Evolutionary conservation across 2,888 invertebrate species (phyloP), one percentile per base, ranked within the genome.

Genomic region (Apoda limacodes): DNA sequence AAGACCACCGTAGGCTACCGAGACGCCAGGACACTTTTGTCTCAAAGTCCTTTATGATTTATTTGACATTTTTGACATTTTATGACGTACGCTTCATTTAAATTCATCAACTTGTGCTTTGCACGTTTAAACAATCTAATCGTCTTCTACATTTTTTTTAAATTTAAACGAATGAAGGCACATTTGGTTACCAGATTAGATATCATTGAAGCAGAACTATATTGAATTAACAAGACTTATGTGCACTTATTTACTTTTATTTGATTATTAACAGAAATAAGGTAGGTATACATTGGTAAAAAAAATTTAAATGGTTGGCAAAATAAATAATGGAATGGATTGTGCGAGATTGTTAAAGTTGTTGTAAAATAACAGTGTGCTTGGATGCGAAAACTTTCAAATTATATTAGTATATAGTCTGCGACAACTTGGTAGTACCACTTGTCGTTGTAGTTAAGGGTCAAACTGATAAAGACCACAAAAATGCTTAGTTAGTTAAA

Each of bases 101-200:
- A 76, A 80, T 76, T 70, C 50, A 51, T 58, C 52, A 51, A 64
- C 66, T 72, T 71, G 61, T 75, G 75, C 69, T 58, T 60, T 68
- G 74, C 80, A 76, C 74, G 76, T 80, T 78, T 70, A 47, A 60
- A 60, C 46, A 59, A 55, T n/a, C n/a, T n/a, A n/a, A n/a, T 62
- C 59, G 60, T 57, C 17, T 63, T 56, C 55, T 57, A 55, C 54
- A 48, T 51, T 53, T 66, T 75, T 76, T 75, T 72, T 70, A 51
- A 47, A 55, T 53, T 52, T 74, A 76, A 68, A 63, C 75, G 75
- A 75, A 63, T 71, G 61, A 75, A 76, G 65, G 61, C 59, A 72
- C 78, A 76, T 76, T 78, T 78, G 76, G 75, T 75, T 67, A 75
- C 75, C 76, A 78, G 72, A 78, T 75, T 72, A 76, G 67, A 61